Evolutionary conservation across 2,113 vertebrate species (phyloP).

Genomic region (Ceratotherium simum): DNA sequence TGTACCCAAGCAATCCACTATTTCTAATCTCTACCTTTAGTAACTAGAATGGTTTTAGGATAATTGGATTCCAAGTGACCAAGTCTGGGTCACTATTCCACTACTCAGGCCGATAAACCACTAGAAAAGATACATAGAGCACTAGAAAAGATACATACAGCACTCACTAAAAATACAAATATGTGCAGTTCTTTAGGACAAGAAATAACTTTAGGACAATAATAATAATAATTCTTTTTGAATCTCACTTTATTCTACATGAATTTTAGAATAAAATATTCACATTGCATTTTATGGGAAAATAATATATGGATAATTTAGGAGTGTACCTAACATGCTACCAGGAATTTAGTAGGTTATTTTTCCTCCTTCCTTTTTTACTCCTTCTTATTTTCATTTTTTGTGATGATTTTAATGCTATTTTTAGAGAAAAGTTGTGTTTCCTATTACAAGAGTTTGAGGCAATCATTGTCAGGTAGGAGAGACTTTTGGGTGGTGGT

Average conservation of each 20-base stretch:
- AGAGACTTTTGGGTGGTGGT: background rate
- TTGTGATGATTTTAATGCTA: background rate
- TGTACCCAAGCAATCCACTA: background rate
- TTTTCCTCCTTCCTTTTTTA: background rate
- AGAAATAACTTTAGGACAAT: conserved; percentile 7
- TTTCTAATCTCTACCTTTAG: background rate
- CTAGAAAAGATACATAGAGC: background rate
- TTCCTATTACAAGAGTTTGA: background rate
- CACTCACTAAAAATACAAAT: background rate
- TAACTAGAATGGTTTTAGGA: background rate
- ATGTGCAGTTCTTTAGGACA: background rate
- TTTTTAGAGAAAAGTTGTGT: background rate
- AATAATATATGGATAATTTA: background rate
- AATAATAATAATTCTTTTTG: background rate
- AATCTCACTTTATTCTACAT: background rate
- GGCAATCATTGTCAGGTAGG: background rate
- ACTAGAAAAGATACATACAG: background rate
- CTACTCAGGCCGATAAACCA: background rate
- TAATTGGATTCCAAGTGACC: background rate
- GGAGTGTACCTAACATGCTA: background rate
- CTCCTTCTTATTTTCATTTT: background rate
- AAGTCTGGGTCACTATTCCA: background rate
- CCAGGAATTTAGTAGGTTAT: background rate
- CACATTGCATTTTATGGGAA: background rate
- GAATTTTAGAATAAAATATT: conserved; percentile 37